Conservation (phyloP, 2,888 invertebrate species). For the Cheilosia vulpina region DNA sequence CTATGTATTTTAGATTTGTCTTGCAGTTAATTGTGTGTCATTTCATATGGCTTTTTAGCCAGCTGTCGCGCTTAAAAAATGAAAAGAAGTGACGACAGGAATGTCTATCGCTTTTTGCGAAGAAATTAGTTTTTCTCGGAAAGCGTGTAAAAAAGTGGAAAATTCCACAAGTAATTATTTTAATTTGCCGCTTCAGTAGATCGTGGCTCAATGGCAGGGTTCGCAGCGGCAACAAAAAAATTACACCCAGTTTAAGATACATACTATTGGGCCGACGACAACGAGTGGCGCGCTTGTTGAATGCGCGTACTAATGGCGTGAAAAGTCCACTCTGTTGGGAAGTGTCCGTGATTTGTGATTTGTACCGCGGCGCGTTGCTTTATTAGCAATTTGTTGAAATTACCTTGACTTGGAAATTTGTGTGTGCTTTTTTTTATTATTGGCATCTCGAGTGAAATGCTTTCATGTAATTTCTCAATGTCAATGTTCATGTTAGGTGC, state of each 20-base stretch:
- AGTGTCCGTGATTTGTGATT: slow-evolving; percentile 41
- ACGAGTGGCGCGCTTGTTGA: slow-evolving; percentile 40
- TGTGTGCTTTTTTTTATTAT: slow-evolving; percentile 15
- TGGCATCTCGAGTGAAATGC: slow-evolving; percentile 47
- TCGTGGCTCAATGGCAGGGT: slow-evolving; percentile 10
- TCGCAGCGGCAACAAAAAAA: neutral
- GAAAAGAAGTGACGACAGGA: slow-evolving; percentile 12
- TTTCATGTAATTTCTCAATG: slow-evolving; percentile 58
- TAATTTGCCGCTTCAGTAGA: slow-evolving; percentile 54
- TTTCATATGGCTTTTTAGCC: neutral
- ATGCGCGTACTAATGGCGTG: slow-evolving; percentile 64
- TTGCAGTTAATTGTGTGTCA: slow-evolving; percentile 20
- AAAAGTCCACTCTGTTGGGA: slow-evolving; percentile 51
- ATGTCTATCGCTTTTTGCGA: slow-evolving; percentile 16
- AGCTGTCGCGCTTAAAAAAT: too few relatives aligned
- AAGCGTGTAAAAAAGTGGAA: slow-evolving; percentile 27
- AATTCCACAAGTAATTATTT: slow-evolving; percentile 54
- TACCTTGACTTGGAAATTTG: slow-evolving; percentile 41
- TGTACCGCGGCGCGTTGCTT: slow-evolving; percentile 25
- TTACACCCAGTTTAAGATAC: slow-evolving; percentile 36
- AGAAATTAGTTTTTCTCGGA: slow-evolving; percentile 40
- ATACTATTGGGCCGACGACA: slow-evolving; percentile 9
- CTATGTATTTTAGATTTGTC: slow-evolving; percentile 39
- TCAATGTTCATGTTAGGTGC: slow-evolving; percentile 55
- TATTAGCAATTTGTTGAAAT: slow-evolving; percentile 62